Evolutionary conservation across 1,140 invertebrate species (phyloP), one percentile per base, ranked within the genome.

Genomic region (Pseudobourletiella spinata): DNA sequence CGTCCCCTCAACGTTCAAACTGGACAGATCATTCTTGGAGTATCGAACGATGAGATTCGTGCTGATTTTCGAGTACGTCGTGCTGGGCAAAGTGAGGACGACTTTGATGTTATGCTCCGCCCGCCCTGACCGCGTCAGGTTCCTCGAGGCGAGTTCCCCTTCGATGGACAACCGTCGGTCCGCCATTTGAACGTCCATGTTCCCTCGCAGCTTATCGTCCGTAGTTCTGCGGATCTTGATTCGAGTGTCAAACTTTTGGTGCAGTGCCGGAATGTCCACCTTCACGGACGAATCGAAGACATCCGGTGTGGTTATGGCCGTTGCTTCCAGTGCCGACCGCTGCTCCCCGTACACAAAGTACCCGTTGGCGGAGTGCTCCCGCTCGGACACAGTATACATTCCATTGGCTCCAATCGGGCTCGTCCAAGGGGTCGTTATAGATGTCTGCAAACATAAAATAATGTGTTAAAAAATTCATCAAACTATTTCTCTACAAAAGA

Each of bases 381-480:
- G 32, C 16, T 8, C 6, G 35, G 25, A 15, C 18, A 50, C 18
- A 1, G 14, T 35, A 32, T 61, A 64, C 2, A 42, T 1, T 29
- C 65, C 65, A 30, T 46, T 20, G 15, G 59, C 24, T 32, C 57
- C 29, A 6, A 64, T 51, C n/a, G 59, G 46, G 3, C 20, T 26
- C 28, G 62, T 57, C 65, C 65, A 67, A 14, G 65, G 65, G 3
- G 60, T 59, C 2, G 2, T 28, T 11, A 64, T n/a, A 15, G 58
- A 52, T 15, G 32, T 43, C 65, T 67, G 20, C 15, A 59, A 59
- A 26, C 29, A 26, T 50, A 32, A 8, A 11, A 18, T 6, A 14
- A 35, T 57, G 11, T 42, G 39, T 1, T n/a, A n/a, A n/a, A n/a
- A 54, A 28, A 24, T 26, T 29, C 28, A 51, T 8, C 20, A 42